phyloP scores from a whole-genome alignment of 2,888 invertebrate genomes.

The Colletes collaris region DNA sequence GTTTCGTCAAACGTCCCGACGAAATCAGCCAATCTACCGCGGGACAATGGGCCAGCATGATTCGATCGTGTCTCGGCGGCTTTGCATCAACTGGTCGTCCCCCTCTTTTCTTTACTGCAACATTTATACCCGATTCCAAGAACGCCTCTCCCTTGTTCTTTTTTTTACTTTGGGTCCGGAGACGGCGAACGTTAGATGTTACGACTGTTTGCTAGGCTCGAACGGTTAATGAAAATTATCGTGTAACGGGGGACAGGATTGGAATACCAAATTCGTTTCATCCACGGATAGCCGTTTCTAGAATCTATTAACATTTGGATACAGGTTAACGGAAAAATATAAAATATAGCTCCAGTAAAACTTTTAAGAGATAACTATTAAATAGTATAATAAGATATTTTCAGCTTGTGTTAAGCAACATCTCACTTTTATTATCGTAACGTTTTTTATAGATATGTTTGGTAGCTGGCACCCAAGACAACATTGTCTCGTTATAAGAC shows the following conservation, averaged over 20 bases:
- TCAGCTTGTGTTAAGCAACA: too few relatives aligned
- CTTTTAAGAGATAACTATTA: too few relatives aligned
- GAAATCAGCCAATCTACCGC: constrained; percentile 77
- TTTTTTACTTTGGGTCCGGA: constrained; percentile 26
- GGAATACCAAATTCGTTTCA: too few relatives aligned
- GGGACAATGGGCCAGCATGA: constrained; percentile 79
- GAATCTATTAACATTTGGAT: too few relatives aligned
- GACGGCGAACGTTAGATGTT: constrained; percentile 42
- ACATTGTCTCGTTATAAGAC: too few relatives aligned
- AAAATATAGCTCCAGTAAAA: too few relatives aligned
- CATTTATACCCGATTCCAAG: constrained; percentile 54
- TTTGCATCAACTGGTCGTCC: constrained; percentile 62
- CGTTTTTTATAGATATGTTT: too few relatives aligned
- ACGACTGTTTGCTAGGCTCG: constrained; percentile 28
- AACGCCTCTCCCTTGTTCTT: constrained; percentile 45
- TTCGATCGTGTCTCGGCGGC: constrained; percentile 74
- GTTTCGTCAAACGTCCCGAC: constrained; percentile 79
- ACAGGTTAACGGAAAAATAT: too few relatives aligned
- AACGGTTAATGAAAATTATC: constrained; percentile 42
- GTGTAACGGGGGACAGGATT: constrained; percentile 9
- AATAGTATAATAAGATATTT: too few relatives aligned
- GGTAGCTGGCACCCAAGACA: too few relatives aligned
- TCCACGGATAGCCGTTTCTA: too few relatives aligned
- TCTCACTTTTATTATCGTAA: too few relatives aligned
- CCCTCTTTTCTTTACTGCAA: constrained; percentile 43